A percentile compares a stretch with the other conserved stretches of the same genome.
Evolutionary conservation across 53 echinoderm and acorn worm genomes (phyloP).

Genomic region (Luidia sarsii): DNA sequence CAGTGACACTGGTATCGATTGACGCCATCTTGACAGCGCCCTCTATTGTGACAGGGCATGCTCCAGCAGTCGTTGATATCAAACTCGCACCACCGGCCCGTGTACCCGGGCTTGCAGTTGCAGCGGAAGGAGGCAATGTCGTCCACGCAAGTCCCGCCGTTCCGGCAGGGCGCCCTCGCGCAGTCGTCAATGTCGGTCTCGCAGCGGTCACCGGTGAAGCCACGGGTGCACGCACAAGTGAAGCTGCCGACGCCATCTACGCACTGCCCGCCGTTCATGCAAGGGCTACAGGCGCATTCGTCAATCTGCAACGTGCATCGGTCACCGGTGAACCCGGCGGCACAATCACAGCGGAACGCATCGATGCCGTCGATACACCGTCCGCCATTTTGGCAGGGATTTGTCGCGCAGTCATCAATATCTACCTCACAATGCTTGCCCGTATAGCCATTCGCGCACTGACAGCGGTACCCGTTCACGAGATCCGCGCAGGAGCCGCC

Average conservation of each 20-base stretch:
- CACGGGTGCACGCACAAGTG: constrained; percentile 46
- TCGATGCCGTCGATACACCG: constrained; percentile 52
- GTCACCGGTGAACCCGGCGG: constrained; percentile 50
- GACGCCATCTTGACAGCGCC: constrained; percentile 51
- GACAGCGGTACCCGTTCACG: constrained; percentile 50
- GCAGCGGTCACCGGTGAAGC: constrained; percentile 51
- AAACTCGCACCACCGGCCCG: constrained; percentile 58
- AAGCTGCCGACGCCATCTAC: constrained; percentile 52
- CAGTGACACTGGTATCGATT: constrained; percentile 58
- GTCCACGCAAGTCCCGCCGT: constrained; percentile 60
- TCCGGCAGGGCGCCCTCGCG: constrained; percentile 41
- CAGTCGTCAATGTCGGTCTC: constrained; percentile 66
- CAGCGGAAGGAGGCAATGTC: constrained; percentile 34
- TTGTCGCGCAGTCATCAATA: constrained; percentile 55
- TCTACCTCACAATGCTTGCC: constrained; percentile 60
- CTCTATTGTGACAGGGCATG: constrained; percentile 48
- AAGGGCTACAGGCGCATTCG: constrained; percentile 55
- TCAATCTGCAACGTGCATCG: constrained; percentile 48
- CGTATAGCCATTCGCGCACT: constrained; percentile 42
- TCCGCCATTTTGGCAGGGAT: constrained; percentile 57
- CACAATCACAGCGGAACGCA: constrained; percentile 56
- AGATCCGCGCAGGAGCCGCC: constrained; percentile 71
- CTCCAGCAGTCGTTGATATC: constrained; percentile 66
- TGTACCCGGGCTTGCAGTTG: constrained; percentile 48
- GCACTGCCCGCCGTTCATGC: constrained; percentile 55